Evolutionary conservation across 2,888 invertebrate species (phyloP), one percentile per base, ranked within the genome.

Genomic region (Cremastinae sp.): DNA sequence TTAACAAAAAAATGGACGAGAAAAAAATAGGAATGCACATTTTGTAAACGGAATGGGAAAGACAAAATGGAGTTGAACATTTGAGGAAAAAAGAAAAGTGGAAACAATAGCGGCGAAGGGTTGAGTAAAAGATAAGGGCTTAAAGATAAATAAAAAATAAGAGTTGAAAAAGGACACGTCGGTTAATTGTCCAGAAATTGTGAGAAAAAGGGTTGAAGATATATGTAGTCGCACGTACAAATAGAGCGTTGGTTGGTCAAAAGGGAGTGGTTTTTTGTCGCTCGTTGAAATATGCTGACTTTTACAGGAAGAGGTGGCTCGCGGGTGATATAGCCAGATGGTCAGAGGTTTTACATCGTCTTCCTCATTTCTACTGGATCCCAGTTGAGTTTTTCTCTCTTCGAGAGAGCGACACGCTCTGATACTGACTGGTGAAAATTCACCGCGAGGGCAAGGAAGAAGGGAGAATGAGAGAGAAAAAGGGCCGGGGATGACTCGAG

Each of bases 281-380:
- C 65, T 68, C 74, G 81, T 76, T 86, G 81, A 88, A 89, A 89
- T 88, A 88, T 89, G 89, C 89, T 89, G 89, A 89, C 89, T 89
- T 88, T 88, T 87, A 86, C 84, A 85, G 84, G 84, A 75, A 20
- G 55, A 64, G 61, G 56, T 55, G 61, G 64, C 47, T 53, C 18
- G 74, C 56, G 74, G 70, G 65, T 72, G 55, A 45, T 55, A 61
- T 66, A 71, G 55, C 12, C 64, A 7, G 12, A 59, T 41, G 37
- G 22, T 12, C 14, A 14, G 2, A 20, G 43, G n/a, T 22, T 51
- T 53, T 41, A 51, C 69, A 59, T 41, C 68, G 58, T 69, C 51
- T 51, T 56, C 58, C 10, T 28, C 28, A 18, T 35, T 22, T 35
- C 28, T 7, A 16, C 56, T 12, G 22, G 20, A 9, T 39, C 10